Conservation (phyloP, 2,888 invertebrate genomes). For the Pheosia tremula region DNA sequence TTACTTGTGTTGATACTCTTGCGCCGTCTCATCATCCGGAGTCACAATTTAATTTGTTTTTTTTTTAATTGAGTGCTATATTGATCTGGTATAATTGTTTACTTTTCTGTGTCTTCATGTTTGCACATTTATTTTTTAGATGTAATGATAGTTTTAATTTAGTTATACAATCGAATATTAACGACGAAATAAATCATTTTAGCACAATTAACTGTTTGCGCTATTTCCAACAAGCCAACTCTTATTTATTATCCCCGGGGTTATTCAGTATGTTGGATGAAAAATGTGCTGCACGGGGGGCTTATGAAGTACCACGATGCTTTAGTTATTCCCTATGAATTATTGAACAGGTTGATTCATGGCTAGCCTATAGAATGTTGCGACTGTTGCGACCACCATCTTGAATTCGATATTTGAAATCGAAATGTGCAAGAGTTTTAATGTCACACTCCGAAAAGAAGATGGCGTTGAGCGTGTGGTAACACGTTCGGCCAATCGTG, state of each 20-base stretch:
- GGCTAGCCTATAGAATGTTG: conserved; percentile 58
- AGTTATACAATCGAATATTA: conserved; percentile 30
- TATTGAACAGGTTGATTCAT: conserved; percentile 75
- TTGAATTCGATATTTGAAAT: conserved; percentile 54
- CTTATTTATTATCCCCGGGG: conserved; percentile 58
- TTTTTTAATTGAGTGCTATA: too few species aligned
- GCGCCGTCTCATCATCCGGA: too few species aligned
- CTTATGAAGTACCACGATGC: conserved; percentile 57
- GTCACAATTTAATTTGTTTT: too few species aligned
- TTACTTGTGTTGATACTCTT: too few species aligned
- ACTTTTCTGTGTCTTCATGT: too few species aligned
- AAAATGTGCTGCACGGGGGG: conserved; percentile 77
- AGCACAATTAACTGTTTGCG: conserved; percentile 59
- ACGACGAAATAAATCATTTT: conserved; percentile 52
- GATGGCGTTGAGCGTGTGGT: conserved; percentile 32
- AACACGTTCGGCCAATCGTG: too few species aligned
- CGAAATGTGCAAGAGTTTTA: conserved; percentile 42
- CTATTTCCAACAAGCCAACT: conserved; percentile 40
- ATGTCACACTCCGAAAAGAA: conserved; percentile 35
- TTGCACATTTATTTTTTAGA: too few species aligned
- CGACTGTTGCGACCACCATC: conserved; percentile 48
- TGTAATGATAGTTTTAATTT: conserved; percentile 33
- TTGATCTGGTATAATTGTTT: too few species aligned
- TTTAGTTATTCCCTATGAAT: conserved; percentile 75
- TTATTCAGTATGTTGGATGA: conserved; percentile 64